Evolutionary conservation across 2,797 vertebrate genomes (phyloP).

Genomic region (Valencia hispanica): DNA sequence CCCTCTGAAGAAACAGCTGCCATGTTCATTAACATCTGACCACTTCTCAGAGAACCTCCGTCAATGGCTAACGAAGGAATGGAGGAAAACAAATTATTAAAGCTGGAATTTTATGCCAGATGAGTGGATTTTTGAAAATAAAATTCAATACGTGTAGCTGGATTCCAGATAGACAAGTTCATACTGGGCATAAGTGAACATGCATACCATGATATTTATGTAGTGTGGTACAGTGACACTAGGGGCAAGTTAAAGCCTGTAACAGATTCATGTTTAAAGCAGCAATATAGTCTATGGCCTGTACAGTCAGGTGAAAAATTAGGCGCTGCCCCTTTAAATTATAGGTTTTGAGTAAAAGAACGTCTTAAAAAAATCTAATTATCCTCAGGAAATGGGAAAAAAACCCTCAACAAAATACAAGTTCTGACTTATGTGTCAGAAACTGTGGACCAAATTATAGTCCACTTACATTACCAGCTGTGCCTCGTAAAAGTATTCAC

Average conservation of each 20-base stretch:
- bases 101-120: slow-evolving; percentile 39
- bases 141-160: slow-evolving; percentile 32
- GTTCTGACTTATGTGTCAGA: not conserved
- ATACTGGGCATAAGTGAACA: slow-evolving; percentile 43
- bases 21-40: slow-evolving; percentile 45
- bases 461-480: not conserved
- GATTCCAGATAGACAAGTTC: slow-evolving; percentile 66
- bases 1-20: slow-evolving; percentile 25
- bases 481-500: not conserved
- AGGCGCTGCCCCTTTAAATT: not conserved
- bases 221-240: slow-evolving; percentile 41
- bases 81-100: slow-evolving; percentile 34
- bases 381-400: not conserved
- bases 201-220: slow-evolving; percentile 63
- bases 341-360: not conserved
- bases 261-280: slow-evolving; percentile 24
- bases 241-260: slow-evolving; percentile 61
- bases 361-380: not conserved
- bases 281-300: slow-evolving; percentile 27
- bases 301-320: not conserved
- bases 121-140: slow-evolving; percentile 31
- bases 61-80: slow-evolving; percentile 18
- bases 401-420: not conserved
- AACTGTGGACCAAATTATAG: too few relatives aligned
- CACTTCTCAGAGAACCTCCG: slow-evolving; percentile 34